Evolutionary conservation across 30 jellyfish, hydroid and myxozoan genomes (phyloP).

Genomic region (Cassiopea xamachana): DNA sequence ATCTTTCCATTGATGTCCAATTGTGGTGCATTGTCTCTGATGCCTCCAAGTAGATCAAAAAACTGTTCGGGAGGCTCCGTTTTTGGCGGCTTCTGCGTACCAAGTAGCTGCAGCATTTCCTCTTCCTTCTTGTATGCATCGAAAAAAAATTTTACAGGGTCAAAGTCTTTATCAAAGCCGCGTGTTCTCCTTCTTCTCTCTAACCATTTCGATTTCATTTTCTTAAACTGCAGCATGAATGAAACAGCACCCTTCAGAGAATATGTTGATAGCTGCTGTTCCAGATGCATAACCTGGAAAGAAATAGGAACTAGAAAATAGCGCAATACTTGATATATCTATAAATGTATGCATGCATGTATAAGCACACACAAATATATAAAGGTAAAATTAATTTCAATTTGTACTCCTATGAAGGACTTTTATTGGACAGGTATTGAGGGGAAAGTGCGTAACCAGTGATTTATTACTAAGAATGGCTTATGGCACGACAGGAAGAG

Average conservation of each 20-base stretch:
- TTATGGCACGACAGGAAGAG: not conserved
- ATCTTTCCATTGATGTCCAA: constrained; percentile 67
- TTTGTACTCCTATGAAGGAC: not conserved
- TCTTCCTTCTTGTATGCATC: constrained; percentile 51
- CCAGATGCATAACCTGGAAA: constrained; percentile 26
- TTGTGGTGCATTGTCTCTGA: constrained; percentile 68
- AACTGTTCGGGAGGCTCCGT: constrained; percentile 11
- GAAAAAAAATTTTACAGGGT: constrained; percentile 32
- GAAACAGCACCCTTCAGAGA: not conserved
- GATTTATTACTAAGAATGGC: not conserved
- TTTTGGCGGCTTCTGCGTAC: constrained; percentile 7
- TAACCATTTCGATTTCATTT: not conserved
- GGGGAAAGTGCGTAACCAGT: not conserved
- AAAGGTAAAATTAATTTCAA: not conserved
- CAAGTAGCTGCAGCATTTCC: constrained; percentile 1
- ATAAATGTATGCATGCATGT: not conserved
- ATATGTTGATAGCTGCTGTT: not conserved
- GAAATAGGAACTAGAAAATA: not conserved
- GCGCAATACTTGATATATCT: not conserved
- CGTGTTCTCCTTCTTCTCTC: constrained; percentile 34
- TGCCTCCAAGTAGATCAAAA: constrained; percentile 47
- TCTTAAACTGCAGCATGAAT: not conserved
- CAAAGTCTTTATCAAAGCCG: not conserved
- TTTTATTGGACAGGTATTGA: not conserved
- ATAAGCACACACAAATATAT: not conserved